Evolutionary conservation across 2,113 vertebrate genomes (phyloP).

Genomic region (Sander vitreus): DNA sequence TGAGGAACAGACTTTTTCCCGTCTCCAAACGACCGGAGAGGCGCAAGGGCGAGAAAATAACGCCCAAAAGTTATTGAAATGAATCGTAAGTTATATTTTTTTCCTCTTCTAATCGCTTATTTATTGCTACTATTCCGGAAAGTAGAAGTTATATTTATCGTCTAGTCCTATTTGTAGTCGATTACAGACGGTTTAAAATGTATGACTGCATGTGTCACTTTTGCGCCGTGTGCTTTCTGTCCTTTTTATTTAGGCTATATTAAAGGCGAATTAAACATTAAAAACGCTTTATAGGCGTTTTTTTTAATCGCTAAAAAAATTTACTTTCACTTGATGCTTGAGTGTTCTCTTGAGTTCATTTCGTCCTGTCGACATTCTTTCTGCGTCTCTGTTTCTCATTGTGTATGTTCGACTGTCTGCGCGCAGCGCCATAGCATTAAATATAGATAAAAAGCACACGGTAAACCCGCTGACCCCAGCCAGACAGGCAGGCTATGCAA

Average conservation of each 20-base stretch:
- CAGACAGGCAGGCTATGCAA: conserved; percentile 80
- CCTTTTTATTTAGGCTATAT: neutral
- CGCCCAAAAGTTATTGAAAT: conserved; percentile 79
- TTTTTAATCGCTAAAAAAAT: neutral
- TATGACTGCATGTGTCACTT: conserved; percentile 39
- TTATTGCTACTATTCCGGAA: neutral
- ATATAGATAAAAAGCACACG: conserved; percentile 82
- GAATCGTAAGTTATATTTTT: conserved; percentile 69
- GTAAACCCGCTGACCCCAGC: conserved; percentile 88
- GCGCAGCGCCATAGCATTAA: conserved; percentile 72
- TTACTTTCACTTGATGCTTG: conserved; percentile 10
- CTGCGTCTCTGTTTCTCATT: conserved; percentile 48
- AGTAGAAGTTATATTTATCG: neutral
- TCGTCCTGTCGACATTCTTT: conserved; percentile 32
- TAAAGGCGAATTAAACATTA: conserved; percentile 24
- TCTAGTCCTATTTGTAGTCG: neutral
- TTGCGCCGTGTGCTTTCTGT: conserved; percentile 9
- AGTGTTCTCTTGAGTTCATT: neutral
- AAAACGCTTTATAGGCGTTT: neutral
- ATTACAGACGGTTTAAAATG: conserved; percentile 15
- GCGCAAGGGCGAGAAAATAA: conserved; percentile 66
- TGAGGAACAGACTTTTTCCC: conserved; percentile 71
- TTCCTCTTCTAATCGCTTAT: neutral
- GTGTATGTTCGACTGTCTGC: conserved; percentile 55
- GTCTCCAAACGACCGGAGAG: conserved; percentile 47